These are phyloP conservation scores for Peribatodes rhomboidaria DNA, from an alignment of 2,888 invertebrate species.

Conservation along the genomic window DNA sequence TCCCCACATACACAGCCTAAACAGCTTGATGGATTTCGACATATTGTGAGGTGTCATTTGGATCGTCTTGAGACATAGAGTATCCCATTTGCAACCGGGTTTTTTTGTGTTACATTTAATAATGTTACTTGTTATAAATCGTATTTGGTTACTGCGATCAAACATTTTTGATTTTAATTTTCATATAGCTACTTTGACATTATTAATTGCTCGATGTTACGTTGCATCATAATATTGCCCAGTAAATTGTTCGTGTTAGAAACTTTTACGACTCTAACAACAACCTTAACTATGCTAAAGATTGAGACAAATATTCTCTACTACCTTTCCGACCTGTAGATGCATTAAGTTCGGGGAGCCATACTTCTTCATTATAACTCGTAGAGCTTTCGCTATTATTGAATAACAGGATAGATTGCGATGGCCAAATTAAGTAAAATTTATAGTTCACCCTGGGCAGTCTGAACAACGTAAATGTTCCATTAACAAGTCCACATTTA, in stretches of 20 bases:
- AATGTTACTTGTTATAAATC: too few species aligned
- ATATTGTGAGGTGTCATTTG: too few species aligned
- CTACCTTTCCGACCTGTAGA: background rate
- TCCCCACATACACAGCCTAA: too few species aligned
- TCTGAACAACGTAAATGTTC: slow-evolving; percentile 57
- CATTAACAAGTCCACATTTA: slow-evolving; percentile 57
- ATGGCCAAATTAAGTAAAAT: slow-evolving; percentile 59
- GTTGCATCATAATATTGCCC: background rate
- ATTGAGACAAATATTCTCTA: slow-evolving; percentile 8
- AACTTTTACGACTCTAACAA: background rate
- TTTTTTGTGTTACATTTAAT: too few species aligned
- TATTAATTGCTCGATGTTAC: too few species aligned
- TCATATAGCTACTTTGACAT: too few species aligned
- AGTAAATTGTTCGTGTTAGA: background rate
- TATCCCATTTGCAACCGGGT: too few species aligned
- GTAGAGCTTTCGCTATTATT: slow-evolving; percentile 44
- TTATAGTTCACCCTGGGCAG: slow-evolving; percentile 58
- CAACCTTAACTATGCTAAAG: background rate
- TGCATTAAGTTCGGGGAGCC: slow-evolving; percentile 8
- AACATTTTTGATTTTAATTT: too few species aligned
- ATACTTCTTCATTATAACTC: slow-evolving; percentile 53
- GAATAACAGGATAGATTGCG: slow-evolving; percentile 61
- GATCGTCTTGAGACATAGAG: too few species aligned
- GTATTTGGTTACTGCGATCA: too few species aligned
- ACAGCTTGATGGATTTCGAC: too few species aligned